A percentile compares a stretch with the other conserved stretches of the same genome.
These are phyloP conservation scores for Brachionus manjavacas DNA, from an alignment of 1,140 invertebrate species.

Conservation along the genomic window DNA sequence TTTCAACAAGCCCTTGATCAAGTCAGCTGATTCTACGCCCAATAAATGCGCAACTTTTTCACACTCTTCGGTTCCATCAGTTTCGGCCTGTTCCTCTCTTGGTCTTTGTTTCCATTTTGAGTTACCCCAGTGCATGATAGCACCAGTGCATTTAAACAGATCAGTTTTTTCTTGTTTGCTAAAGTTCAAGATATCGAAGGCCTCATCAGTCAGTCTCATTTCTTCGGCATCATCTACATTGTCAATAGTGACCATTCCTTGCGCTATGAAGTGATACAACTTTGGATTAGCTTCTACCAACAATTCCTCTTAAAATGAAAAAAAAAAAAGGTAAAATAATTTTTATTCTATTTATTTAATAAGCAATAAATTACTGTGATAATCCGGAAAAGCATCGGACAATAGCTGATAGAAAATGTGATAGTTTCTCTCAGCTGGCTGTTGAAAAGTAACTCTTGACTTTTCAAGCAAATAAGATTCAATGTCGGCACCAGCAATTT, in stretches of 20 bases:
- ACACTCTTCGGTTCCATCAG: no score
- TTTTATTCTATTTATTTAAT: no score
- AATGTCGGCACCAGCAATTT: constrained; percentile 99
- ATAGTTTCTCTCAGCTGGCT: constrained; percentile 91
- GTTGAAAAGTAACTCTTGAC: constrained; percentile 99
- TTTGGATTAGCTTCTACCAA: constrained; percentile 76
- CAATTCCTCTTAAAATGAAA: constrained; percentile 67
- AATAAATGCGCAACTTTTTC: no score
- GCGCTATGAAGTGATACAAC: constrained; percentile 85
- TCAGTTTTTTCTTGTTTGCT: no score
- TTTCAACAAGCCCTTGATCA: no score
- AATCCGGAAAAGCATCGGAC: constrained; percentile 71
- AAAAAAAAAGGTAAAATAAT: no score
- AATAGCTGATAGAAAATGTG: constrained; percentile 99
- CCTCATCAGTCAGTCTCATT: constrained; percentile 81
- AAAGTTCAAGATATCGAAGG: no score
- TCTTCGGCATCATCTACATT: constrained; percentile 93
- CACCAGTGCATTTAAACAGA: no score
- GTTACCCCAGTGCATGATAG: no score
- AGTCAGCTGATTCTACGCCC: no score
- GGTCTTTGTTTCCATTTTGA: no score
- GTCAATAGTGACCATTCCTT: constrained; percentile 93
- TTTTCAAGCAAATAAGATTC: constrained; percentile 99
- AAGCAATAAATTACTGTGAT: constrained; percentile 47
- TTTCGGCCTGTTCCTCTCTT: no score